Evolutionary conservation across 2,797 vertebrate species (phyloP).

Genomic region (Eleutherodactylus coqui): DNA sequence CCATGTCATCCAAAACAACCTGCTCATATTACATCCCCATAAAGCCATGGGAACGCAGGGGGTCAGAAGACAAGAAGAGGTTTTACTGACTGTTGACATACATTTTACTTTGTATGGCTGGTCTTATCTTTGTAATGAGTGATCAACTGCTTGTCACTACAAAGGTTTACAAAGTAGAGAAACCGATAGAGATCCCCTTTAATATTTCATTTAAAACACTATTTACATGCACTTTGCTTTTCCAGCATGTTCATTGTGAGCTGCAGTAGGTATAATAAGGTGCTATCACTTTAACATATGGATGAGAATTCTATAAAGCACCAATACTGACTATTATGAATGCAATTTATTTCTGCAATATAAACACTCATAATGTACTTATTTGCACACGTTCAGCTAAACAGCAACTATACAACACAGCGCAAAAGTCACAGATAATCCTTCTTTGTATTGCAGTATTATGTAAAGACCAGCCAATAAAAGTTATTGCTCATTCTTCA

Average conservation of each 20-base stretch:
- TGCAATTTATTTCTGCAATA: constrained; percentile 27
- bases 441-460: neutral
- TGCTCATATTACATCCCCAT: no score
- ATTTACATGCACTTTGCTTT: neutral
- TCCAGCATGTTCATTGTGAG: neutral
- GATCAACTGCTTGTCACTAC: no score
- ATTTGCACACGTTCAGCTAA: neutral
- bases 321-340: neutral
- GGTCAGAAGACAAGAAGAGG: no score
- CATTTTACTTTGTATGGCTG: no score
- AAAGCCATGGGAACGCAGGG: no score
- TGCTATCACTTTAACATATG: neutral
- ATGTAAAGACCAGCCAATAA: no score
- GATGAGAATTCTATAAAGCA: neutral
- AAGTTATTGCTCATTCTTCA: neutral
- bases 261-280: neutral
- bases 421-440: neutral
- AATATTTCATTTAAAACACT: neutral
- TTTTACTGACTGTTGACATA: no score
- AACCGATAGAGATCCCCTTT: neutral
- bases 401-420: neutral
- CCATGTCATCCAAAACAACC: no score
- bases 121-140: neutral
- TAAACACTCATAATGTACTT: constrained; percentile 1
- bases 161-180: neutral